Evolutionary conservation across 2,888 invertebrate genomes (phyloP), one percentile per base, ranked within the genome.

Genomic region (Zaprionus lineosus): DNA sequence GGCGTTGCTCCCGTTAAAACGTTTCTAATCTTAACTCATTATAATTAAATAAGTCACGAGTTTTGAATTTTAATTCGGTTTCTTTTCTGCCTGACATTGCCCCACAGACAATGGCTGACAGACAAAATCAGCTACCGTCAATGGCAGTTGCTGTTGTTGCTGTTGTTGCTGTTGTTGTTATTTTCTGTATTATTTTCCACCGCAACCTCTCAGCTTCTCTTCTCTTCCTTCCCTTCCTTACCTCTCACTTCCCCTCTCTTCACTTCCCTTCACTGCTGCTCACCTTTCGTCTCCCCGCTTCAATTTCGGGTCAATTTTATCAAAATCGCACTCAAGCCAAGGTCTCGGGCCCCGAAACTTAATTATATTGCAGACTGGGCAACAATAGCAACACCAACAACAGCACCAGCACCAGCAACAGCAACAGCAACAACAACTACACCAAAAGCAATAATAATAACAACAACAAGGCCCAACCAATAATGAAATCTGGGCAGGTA

Each of bases 21-120:
- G 73, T 68, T 78, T 78, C 78, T 78, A 83, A 78, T 78, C 78
- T 83, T 47, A 79, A 76, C 79, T 82, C 82, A 82, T 82, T 82
- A 84, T 83, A 82, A 82, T 84, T 82, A 84, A 84, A 78, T 83
- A 84, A 82, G 84, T 82, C 82, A 82, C 82, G 82, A 84, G 79
- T 84, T 84, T 79, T 84, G 82, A 82, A 81, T 82, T 84, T 84
- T 81, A 81, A 84, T 82, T 81, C 73, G 63, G 55, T 52, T 67
- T 67, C 66, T 21, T 21, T 36, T 31, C 9, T 14, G 43, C 16
- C 24, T 58, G 55, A 47, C 51, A 58, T 64, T 58, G 62, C 57
- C 36, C 61, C 46, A 8, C 37, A 41, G 57, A 43, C 64, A 52
- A 63, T 43, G 34, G 63, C 71, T 78, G 78, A 78, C 83, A 71